Conservation (phyloP, 2,113 vertebrate species). For the Aegypius monachus region DNA sequence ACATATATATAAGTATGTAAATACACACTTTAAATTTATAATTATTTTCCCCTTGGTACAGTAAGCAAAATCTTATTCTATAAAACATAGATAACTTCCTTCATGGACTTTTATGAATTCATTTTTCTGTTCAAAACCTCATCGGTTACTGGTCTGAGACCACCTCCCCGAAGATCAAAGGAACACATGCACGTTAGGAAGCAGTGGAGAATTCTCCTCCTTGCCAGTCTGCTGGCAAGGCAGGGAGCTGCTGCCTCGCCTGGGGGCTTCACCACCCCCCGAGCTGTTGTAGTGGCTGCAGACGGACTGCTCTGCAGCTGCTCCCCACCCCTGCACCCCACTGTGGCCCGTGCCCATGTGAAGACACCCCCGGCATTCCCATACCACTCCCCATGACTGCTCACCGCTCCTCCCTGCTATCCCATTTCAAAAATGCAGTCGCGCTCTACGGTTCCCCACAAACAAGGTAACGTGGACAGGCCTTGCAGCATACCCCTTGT, state of each 20-base stretch:
- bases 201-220: not conserved
- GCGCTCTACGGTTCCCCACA: not conserved
- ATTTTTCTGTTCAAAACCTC: not conserved
- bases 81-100: not conserved
- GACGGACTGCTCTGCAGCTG: not conserved
- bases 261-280: not conserved
- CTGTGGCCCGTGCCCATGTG: not conserved
- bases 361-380: not conserved
- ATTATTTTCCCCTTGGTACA: not conserved
- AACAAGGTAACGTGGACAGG: not conserved
- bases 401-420: not conserved
- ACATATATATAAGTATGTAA: not conserved
- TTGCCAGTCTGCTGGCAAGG: not conserved
- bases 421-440: not conserved
- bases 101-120: not conserved
- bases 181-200: fast-evolving
- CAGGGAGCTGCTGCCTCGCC: not conserved
- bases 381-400: not conserved
- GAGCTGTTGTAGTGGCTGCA: not conserved
- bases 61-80: not conserved
- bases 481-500: not conserved
- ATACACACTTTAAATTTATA: not conserved
- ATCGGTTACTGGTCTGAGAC: not conserved
- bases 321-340: not conserved
- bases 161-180: not conserved